phyloP scores from a whole-genome alignment of 1,140 invertebrate genomes.

The Drosophila rufa region DNA sequence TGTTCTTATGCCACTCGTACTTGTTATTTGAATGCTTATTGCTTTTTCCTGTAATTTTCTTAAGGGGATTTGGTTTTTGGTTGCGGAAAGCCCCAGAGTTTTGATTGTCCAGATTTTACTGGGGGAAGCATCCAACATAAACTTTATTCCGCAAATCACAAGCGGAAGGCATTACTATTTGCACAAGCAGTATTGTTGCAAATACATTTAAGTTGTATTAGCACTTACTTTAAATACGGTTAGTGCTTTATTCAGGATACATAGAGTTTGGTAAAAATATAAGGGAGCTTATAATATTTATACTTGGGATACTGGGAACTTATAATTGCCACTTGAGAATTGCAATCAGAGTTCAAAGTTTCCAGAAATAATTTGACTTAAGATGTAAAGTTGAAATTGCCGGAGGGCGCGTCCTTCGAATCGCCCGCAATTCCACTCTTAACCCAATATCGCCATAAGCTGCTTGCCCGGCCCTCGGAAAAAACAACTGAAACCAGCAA shows the following conservation, averaged over 20 bases:
- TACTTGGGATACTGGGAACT: too few species aligned
- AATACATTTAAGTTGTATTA: neutral
- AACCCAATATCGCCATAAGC: constrained; percentile 26
- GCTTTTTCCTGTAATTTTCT: constrained; percentile 44
- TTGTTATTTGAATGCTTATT: constrained; percentile 60
- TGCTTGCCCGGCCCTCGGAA: constrained; percentile 2
- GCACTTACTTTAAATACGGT: neutral
- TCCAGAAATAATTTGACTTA: constrained; percentile 7
- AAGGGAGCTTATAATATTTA: neutral
- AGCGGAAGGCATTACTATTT: neutral
- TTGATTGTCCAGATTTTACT: constrained; percentile 28
- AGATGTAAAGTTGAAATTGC: neutral
- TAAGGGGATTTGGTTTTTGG: neutral
- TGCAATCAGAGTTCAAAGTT: neutral
- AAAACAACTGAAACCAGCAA: constrained; percentile 16
- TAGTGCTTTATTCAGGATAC: neutral
- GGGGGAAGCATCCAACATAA: neutral
- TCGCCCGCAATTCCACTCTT: constrained; percentile 15
- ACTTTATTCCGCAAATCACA: neutral
- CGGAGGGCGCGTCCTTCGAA: constrained; percentile 1
- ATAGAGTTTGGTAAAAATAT: too few species aligned
- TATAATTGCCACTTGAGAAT: too few species aligned
- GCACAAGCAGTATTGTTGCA: neutral
- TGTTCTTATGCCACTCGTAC: constrained; percentile 45
- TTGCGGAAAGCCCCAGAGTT: constrained; percentile 25